Evolutionary conservation across 2,888 invertebrate genomes (phyloP).

Genomic region (Temnothorax unifasciatus): DNA sequence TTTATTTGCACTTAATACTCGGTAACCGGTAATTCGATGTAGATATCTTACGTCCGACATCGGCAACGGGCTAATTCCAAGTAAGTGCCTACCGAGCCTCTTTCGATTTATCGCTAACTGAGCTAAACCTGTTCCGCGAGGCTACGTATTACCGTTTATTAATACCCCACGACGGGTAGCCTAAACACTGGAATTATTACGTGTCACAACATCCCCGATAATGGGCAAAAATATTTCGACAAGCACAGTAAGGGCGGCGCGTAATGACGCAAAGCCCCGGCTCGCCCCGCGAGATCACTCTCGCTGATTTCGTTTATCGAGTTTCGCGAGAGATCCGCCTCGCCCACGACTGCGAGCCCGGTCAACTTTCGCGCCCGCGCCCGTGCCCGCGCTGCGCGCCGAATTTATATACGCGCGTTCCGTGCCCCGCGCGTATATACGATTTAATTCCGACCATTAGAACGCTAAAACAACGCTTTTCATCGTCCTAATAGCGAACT

Average conservation of each 20-base stretch:
- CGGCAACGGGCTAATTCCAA: conserved; percentile 52
- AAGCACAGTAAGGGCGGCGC: conserved; percentile 3
- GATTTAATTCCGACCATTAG: conserved; percentile 71
- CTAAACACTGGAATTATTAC: conserved; percentile 52
- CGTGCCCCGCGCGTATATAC: background rate
- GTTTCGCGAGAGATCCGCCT: conserved; percentile 31
- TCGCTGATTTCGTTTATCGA: conserved; percentile 43
- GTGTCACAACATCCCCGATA: conserved; percentile 49
- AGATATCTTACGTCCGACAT: conserved; percentile 44
- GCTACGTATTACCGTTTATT: conserved; percentile 50
- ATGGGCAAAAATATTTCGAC: conserved; percentile 54
- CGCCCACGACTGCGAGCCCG: background rate
- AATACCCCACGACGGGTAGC: background rate
- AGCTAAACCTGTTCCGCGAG: conserved; percentile 55
- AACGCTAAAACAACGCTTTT: conserved; percentile 84
- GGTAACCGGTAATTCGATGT: conserved; percentile 47
- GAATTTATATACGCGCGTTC: conserved; percentile 39
- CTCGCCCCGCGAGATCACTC: conserved; percentile 1
- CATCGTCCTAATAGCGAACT: conserved; percentile 82
- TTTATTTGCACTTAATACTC: conserved; percentile 46
- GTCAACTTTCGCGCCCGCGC: conserved; percentile 31
- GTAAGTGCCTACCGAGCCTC: conserved; percentile 4
- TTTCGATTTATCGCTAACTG: conserved; percentile 49
- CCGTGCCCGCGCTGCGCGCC: background rate
- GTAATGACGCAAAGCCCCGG: background rate